A percentile compares a stretch with the other conserved stretches of the same genome.
phyloP scores from a whole-genome alignment of 2,113 vertebrate species.

The Nestor notabilis region DNA sequence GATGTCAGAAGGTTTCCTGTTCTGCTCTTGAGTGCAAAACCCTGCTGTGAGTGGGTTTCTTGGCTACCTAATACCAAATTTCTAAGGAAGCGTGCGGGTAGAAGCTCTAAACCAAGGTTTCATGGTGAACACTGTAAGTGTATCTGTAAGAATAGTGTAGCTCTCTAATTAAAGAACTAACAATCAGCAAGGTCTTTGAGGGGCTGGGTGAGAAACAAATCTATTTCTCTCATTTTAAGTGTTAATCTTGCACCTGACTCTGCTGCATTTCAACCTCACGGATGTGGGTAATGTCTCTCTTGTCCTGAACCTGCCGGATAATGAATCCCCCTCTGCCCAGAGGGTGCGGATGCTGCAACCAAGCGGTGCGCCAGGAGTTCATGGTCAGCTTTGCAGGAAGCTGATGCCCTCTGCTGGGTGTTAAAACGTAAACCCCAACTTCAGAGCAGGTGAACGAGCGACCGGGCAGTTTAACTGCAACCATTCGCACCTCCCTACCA shows the following conservation, averaged over 20 bases:
- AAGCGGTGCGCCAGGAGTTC: accelerated
- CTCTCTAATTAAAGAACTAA: neutral
- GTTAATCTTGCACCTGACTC: neutral
- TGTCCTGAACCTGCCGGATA: neutral
- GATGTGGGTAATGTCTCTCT: too few species aligned
- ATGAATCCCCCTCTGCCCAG: neutral
- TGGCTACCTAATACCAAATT: neutral
- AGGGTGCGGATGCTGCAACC: accelerated
- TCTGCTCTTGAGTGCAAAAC: neutral
- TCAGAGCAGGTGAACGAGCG: neutral
- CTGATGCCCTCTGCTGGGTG: conserved; percentile 71
- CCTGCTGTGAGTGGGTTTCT: neutral
- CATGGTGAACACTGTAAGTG: neutral
- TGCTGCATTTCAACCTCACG: neutral
- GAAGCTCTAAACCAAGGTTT: neutral
- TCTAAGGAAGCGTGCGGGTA: neutral
- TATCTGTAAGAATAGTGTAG: neutral
- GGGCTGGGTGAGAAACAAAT: neutral
- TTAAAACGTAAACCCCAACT: accelerated
- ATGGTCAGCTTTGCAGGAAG: neutral
- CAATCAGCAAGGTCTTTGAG: neutral
- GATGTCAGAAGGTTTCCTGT: neutral
- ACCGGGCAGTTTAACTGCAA: neutral
- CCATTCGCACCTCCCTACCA: neutral
- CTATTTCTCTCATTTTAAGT: neutral